phyloP scores from a whole-genome alignment of 2,113 vertebrate genomes.

The Rhinoderma darwinii region DNA sequence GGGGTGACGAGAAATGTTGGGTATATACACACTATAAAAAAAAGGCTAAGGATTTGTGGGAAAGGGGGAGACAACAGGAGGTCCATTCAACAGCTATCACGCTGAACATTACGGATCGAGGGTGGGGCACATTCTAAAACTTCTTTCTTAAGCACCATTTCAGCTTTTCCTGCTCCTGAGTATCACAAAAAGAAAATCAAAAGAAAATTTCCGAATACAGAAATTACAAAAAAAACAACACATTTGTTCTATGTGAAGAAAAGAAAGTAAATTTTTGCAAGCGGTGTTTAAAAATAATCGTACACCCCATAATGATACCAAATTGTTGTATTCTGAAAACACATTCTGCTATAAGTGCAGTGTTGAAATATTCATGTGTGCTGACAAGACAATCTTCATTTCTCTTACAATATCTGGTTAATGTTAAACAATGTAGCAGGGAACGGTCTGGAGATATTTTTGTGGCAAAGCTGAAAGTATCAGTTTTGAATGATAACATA shows the following conservation, averaged over 20 bases:
- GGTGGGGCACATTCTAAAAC: no score
- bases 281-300: not conserved
- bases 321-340: constrained; percentile 25
- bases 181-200: no score
- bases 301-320: not conserved
- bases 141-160: no score
- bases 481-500: constrained; percentile 35
- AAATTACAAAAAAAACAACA: not conserved
- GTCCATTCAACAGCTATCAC: no score
- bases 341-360: not conserved
- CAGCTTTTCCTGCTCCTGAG: no score
- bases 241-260: not conserved
- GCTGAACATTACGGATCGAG: no score
- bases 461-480: not conserved
- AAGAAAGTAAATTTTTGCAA: not conserved
- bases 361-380: constrained; percentile 23
- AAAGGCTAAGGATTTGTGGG: no score
- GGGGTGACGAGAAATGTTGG: no score
- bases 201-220: no score
- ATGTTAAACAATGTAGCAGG: constrained; percentile 13
- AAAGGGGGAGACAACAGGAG: no score
- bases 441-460: not conserved
- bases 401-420: constrained; percentile 17
- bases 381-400: constrained; percentile 28
- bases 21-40: no score